Conservation (phyloP, 2,888 invertebrate genomes). For the Drosophila anomelani region DNA sequence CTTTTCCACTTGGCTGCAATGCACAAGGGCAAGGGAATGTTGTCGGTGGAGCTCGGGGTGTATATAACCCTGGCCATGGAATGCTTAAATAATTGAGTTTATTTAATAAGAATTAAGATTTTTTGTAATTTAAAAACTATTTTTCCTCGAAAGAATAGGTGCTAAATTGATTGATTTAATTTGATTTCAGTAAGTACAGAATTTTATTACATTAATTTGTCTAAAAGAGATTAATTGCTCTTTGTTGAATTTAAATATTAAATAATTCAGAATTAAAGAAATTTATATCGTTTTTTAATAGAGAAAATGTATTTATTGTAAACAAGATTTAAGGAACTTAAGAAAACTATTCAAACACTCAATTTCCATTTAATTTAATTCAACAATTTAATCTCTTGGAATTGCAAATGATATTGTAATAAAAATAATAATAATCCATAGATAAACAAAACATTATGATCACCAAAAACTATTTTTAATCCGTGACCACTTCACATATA, state of each 20-base stretch:
- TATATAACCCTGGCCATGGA: slow-evolving; percentile 2
- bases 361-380: neutral
- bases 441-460: slow-evolving; percentile 1
- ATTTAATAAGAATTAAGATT: neutral
- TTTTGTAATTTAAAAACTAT: neutral
- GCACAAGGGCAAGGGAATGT: slow-evolving; percentile 45
- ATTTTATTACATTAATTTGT: too few relatives aligned
- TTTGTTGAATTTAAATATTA: too few relatives aligned
- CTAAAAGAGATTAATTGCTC: too few relatives aligned
- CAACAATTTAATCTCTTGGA: neutral
- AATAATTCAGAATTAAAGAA: too few relatives aligned
- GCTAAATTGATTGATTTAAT: too few relatives aligned
- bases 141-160: too few relatives aligned
- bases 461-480: slow-evolving; percentile 33
- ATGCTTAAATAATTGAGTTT: neutral
- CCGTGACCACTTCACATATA: slow-evolving; percentile 31
- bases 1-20: slow-evolving; percentile 29
- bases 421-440: neutral
- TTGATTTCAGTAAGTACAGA: too few relatives aligned
- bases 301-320: too few relatives aligned
- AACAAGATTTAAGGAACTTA: neutral
- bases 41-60: neutral
- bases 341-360: neutral
- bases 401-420: neutral
- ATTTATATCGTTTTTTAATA: too few relatives aligned